Evolutionary conservation across 2,888 invertebrate genomes (phyloP), one percentile per base, ranked within the genome.

Genomic region (Elysia crispata): DNA sequence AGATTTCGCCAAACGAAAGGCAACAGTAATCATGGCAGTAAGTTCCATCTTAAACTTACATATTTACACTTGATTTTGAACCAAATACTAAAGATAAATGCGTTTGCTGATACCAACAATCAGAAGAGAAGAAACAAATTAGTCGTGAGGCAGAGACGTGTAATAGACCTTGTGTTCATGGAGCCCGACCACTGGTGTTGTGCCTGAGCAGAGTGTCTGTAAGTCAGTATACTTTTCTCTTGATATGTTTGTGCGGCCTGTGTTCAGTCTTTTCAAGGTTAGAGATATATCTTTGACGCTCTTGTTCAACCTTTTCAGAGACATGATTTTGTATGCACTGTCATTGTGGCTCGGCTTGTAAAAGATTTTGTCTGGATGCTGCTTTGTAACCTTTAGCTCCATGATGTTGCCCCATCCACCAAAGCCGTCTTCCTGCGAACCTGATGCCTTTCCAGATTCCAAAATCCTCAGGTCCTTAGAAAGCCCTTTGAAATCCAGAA

Each of bases 261-360:
- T 25, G 25, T 66, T 23, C 31, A 66, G 67, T 6, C 25, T 66
- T 18, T 25, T 18, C 3, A 41, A 41, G 41, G 41, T 41, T 41
- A 66, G 28, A 23, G 25, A 6, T 23, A 66, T 6, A 28, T 66
- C 67, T 28, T 66, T 6, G 23, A 6, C 25, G 25, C 31, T 66
- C 6, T 66, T 25, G 6, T 25, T 28, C 25, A 66, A 28, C 25
- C 67, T 66, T 28, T 66, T 66, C 25, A 66, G 67, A 28, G 67
- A 25, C 25, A 30, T 18, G 3, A 28, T 66, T 66, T 66, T 66
- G 25, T 23, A 66, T 66, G 25, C 23, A 66, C 67, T 25, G 25
- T 66, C 25, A 28, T 18, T 8, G 67, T 66, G 67, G 67, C 67
- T 66, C 67, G 67, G 6, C 67, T 66, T 66, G 67, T 66, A 66